Conservation (phyloP, 2,113 vertebrate genomes). For the Anhinga rufa region DNA sequence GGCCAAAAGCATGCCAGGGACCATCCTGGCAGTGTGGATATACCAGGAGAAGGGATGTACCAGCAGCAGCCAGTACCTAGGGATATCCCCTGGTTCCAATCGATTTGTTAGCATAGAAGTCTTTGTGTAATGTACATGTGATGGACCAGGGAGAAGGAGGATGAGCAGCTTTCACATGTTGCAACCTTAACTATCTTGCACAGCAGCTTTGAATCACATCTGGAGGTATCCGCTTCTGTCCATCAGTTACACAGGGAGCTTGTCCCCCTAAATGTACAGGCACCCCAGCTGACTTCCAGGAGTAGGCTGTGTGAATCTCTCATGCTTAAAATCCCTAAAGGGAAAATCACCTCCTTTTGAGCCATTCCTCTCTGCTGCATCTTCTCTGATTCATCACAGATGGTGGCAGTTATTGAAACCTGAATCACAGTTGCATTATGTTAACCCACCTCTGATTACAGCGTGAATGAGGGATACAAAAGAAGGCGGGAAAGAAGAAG, state of each 20-base stretch:
- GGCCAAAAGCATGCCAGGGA: not conserved
- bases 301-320: not conserved
- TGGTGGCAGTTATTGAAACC: not conserved
- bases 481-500: conserved; percentile 5
- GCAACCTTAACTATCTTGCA: not conserved
- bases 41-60: not conserved
- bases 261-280: not conserved
- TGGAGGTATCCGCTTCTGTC: not conserved
- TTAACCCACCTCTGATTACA: conserved; percentile 38
- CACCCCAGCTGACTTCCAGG: not conserved
- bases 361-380: not conserved
- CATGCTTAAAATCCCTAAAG: not conserved
- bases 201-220: not conserved
- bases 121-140: not conserved
- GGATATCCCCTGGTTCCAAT: not conserved
- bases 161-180: not conserved
- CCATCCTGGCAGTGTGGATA: not conserved
- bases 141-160: not conserved
- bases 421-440: not conserved
- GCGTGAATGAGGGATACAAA: not conserved
- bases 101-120: not conserved
- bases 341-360: not conserved
- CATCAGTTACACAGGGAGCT: not conserved
- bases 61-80: not conserved
- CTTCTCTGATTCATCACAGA: conserved; percentile 16